Conservation (phyloP, 2,797 vertebrate species). For the Hybognathus amarus region DNA sequence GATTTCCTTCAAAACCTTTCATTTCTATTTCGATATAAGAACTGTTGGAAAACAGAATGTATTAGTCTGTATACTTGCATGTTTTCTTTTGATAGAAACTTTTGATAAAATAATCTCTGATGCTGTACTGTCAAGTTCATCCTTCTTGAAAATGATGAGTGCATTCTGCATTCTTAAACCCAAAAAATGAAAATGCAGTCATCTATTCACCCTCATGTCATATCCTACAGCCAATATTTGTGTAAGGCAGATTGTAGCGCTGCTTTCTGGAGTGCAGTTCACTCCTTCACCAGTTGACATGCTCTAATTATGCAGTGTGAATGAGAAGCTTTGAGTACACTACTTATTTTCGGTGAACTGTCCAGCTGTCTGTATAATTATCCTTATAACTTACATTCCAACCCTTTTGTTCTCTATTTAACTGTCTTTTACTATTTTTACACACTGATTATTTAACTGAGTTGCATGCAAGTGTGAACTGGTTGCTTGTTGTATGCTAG, state of each 20-base stretch:
- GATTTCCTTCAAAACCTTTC: slow-evolving; percentile 42
- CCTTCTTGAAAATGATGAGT: background rate
- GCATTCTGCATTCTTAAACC: background rate
- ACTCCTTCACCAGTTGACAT: slow-evolving; percentile 3
- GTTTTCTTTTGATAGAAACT: background rate
- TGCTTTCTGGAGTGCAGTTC: slow-evolving; percentile 22
- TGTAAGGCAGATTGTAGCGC: slow-evolving; percentile 17
- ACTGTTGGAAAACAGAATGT: background rate
- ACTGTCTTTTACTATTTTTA: slow-evolving; percentile 25
- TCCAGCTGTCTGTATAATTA: slow-evolving; percentile 7
- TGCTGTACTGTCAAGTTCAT: background rate
- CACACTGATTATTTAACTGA: slow-evolving; percentile 2
- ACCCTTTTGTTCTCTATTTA: slow-evolving; percentile 3
- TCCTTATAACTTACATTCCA: slow-evolving; percentile 7
- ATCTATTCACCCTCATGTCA: background rate
- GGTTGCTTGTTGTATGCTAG: slow-evolving; percentile 1
- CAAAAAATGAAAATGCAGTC: background rate
- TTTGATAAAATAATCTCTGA: background rate
- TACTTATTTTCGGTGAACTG: slow-evolving; percentile 42
- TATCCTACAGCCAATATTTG: slow-evolving; percentile 27
- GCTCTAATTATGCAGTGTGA: slow-evolving; percentile 54
- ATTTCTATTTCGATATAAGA: slow-evolving; percentile 16
- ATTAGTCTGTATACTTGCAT: background rate
- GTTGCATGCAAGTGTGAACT: background rate
- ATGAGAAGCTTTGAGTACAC: slow-evolving; percentile 42